Percentiles rank a stretch among this genome's conserved stretches.
Evolutionary conservation across 2,888 invertebrate genomes (phyloP).

Genomic region (Calameuta filiformis): DNA sequence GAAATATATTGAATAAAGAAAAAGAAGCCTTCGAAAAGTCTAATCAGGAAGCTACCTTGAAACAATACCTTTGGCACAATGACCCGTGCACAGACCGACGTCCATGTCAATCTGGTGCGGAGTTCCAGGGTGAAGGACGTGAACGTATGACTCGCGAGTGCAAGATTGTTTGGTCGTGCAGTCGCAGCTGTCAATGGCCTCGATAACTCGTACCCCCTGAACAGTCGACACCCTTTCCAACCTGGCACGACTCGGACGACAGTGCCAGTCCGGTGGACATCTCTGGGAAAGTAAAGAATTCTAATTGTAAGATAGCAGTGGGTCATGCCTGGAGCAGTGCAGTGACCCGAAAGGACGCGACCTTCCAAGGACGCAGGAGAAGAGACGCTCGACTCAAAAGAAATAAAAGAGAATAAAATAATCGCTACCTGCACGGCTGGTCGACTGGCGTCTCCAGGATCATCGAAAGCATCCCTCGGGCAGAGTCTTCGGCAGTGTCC

Average conservation of each 20-base stretch:
- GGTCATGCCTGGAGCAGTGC: conserved; percentile 41
- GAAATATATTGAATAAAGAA: conserved; percentile 7
- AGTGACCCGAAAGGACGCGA: conserved; percentile 47
- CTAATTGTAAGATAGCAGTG: background rate
- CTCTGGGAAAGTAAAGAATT: conserved; percentile 39
- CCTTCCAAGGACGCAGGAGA: conserved; percentile 54
- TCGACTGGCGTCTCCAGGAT: conserved; percentile 59
- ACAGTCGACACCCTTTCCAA: conserved; percentile 62
- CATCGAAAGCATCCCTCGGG: conserved; percentile 54
- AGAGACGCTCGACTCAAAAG: background rate
- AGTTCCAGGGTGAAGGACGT: conserved; percentile 61
- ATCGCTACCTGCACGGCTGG: conserved; percentile 57
- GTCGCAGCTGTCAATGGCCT: conserved; percentile 60
- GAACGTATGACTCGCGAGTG: conserved; percentile 54
- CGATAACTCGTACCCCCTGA: conserved; percentile 59
- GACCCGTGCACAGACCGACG: conserved; percentile 63
- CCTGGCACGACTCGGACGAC: conserved; percentile 56
- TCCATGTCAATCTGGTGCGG: conserved; percentile 63
- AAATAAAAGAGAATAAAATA: background rate
- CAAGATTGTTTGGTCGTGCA: conserved; percentile 57
- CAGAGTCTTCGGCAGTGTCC: conserved; percentile 62
- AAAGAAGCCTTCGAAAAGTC: conserved; percentile 2
- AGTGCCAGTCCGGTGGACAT: conserved; percentile 55
- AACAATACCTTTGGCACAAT: conserved; percentile 56
- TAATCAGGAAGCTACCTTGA: background rate